Conservation (phyloP, 2,888 invertebrate species). For the Galeruca laticollis region DNA sequence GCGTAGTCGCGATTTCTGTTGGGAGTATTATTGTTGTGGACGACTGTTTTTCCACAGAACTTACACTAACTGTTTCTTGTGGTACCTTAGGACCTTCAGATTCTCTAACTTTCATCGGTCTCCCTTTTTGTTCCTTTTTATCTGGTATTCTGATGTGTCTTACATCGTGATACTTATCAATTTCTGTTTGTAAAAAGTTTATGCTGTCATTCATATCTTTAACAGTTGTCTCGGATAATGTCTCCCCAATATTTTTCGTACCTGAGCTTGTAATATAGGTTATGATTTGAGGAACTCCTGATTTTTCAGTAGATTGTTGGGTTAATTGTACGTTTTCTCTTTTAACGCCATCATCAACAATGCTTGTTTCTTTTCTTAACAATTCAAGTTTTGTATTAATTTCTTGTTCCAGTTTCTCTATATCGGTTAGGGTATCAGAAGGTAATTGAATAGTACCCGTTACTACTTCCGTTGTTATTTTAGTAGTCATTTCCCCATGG, state of each 20-base stretch:
- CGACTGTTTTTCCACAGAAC: constrained; percentile 16
- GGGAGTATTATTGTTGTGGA: neutral
- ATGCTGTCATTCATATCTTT: constrained; percentile 47
- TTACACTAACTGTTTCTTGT: neutral
- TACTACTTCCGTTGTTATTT: constrained; percentile 48
- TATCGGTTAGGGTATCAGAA: constrained; percentile 36
- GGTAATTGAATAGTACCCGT: constrained; percentile 37
- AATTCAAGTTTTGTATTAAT: constrained; percentile 40
- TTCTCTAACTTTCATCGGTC: neutral
- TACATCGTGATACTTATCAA: constrained; percentile 47
- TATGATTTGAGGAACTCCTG: constrained; percentile 33
- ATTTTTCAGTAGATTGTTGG: constrained; percentile 22
- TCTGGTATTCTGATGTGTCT: constrained; percentile 24
- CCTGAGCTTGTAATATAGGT: constrained; percentile 46
- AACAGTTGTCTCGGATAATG: constrained; percentile 33
- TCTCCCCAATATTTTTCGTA: neutral
- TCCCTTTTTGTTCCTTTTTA: too few species aligned
- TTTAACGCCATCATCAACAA: neutral
- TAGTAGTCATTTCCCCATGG: constrained; percentile 44
- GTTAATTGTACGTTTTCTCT: neutral
- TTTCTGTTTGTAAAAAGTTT: constrained; percentile 49
- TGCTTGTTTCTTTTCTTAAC: neutral
- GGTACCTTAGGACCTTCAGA: neutral
- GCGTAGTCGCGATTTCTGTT: constrained; percentile 4
- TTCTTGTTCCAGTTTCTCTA: constrained; percentile 42